Evolutionary conservation across 2,888 invertebrate species (phyloP), one percentile per base, ranked within the genome.

Genomic region (Sphaerophoria taeniata): DNA sequence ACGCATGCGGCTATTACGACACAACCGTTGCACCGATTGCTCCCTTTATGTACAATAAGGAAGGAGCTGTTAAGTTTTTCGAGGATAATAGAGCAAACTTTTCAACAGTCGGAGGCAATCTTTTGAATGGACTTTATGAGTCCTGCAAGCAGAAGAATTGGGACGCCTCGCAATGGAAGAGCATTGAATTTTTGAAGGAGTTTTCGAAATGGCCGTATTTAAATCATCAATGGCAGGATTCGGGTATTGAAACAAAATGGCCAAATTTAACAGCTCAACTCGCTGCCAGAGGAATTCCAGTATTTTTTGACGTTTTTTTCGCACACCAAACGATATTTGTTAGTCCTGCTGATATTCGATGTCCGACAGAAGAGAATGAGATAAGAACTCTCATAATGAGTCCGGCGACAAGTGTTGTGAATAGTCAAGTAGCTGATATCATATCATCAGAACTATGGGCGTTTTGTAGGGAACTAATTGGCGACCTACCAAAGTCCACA

Each of bases 51-150:
- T 90, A 90, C 60, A 91, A 91, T 71, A 88, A 88, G 55, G 90
- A 91, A 77, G 90, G 89, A 78, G 88, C 89, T 45, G 89, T 90
- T 88, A 84, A 84, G 3, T 91, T 91, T 58, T 91, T 91, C 60
- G 83, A 88, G 36, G 73, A 85, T 0, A 88, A 89, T 14, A 87
- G 89, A 47, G 53, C 9, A 3, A 72, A 89, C 6, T 91, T 91
- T 33, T 53, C 80, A 5, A 90, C 90, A 0, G 7, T 76, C 2
- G 88, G 90, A 0, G 91, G 91, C 0, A 74, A 79, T 4, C 34
- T 90, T 33, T 34, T 91, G 0, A 79, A 89, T 0, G 88, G 89
- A 14, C 75, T 91, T 0, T 91, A 91, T 65, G 73, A 74, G 5
- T 88, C 89, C 14, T 91, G 91, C 63, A 89, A 85, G 14, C 14